A percentile compares a stretch with the other conserved stretches of the same genome.
These are phyloP conservation scores for Achatina immaculata DNA, from an alignment of 1,140 invertebrate genomes.

Conservation along the genomic window DNA sequence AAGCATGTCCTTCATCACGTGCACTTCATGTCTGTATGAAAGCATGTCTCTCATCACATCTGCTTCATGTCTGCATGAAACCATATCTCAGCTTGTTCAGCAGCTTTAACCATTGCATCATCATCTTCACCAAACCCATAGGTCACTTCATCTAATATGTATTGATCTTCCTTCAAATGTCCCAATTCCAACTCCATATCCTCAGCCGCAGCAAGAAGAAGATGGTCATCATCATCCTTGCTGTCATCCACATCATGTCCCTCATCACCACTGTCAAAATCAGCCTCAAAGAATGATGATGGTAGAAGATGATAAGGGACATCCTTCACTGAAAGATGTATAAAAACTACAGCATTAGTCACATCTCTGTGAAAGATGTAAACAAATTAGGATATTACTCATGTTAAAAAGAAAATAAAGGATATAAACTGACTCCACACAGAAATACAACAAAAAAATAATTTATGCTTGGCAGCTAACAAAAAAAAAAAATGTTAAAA, in stretches of 20 bases:
- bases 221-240: neutral
- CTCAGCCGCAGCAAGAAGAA: neutral
- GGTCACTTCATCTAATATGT: too few species aligned
- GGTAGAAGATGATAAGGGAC: constrained; percentile 26
- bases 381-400: too few species aligned
- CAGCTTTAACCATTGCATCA: neutral
- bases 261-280: neutral
- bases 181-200: neutral
- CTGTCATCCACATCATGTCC: neutral
- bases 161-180: neutral
- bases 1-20: too few species aligned
- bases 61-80: too few species aligned
- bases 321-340: constrained; percentile 19
- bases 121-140: neutral
- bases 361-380: neutral
- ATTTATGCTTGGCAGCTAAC: neutral
- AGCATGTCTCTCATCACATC: too few species aligned
- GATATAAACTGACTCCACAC: too few species aligned
- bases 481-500: neutral
- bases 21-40: too few species aligned
- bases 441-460: neutral
- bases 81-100: neutral
- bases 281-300: constrained; percentile 24
- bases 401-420: neutral
- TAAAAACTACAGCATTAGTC: neutral